Conservation (phyloP, 1,140 invertebrate genomes). For the Zaprionus davidi region DNA sequence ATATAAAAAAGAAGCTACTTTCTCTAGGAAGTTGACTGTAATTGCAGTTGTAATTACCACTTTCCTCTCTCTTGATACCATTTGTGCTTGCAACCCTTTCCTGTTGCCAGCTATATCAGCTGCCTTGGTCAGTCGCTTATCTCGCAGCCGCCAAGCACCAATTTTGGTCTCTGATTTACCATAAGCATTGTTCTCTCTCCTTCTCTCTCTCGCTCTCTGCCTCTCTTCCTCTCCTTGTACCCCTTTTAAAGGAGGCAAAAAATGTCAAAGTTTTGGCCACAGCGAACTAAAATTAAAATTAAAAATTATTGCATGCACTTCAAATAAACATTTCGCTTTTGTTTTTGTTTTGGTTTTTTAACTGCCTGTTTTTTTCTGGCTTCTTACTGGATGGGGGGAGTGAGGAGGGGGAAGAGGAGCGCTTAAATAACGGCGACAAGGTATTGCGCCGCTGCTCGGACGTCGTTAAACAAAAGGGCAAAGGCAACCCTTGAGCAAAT, state of each 20-base stretch:
- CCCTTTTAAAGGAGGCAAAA: conserved; percentile 32
- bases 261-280: conserved; percentile 51
- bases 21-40: too few relatives aligned
- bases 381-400: neutral
- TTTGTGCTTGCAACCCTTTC: neutral
- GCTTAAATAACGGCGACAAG: conserved; percentile 63
- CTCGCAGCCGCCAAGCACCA: conserved; percentile 31
- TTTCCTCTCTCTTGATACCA: neutral
- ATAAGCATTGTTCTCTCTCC: neutral
- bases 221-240: neutral
- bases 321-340: conserved; percentile 44
- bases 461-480: conserved; percentile 72
- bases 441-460: conserved; percentile 40
- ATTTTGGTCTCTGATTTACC: conserved; percentile 41
- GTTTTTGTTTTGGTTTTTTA: conserved; percentile 23
- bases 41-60: neutral
- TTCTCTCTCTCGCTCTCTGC: neutral
- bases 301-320: conserved; percentile 75
- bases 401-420: neutral
- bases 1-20: too few relatives aligned
- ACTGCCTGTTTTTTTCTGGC: conserved; percentile 10
- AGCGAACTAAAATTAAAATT: conserved; percentile 78
- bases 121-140: conserved; percentile 30
- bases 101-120: neutral
- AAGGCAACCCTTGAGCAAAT: conserved; percentile 77